Conservation (phyloP, 2,888 invertebrate genomes). For the Clistopyga incitator region DNA sequence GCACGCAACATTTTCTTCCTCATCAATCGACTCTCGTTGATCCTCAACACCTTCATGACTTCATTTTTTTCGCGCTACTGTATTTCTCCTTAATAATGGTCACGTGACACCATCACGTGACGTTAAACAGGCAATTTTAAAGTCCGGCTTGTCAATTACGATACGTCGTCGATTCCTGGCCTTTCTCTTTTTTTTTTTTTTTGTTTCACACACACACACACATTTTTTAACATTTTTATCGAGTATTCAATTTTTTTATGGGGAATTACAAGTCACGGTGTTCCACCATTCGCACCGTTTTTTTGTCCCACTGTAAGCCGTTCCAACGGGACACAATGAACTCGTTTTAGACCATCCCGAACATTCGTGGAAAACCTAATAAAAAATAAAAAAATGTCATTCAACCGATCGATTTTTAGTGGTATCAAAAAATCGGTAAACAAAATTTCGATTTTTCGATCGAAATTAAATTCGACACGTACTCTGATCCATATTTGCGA, state of each 20-base stretch:
- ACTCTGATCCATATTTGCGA: neutral
- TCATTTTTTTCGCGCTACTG: conserved; percentile 1
- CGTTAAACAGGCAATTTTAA: neutral
- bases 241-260: conserved; percentile 2
- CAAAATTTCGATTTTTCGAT: no score
- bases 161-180: neutral
- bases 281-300: conserved; percentile 96
- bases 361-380: conserved; percentile 93
- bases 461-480: neutral
- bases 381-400: neutral
- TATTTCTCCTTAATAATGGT: neutral
- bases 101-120: neutral
- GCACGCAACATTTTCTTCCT: conserved; percentile 21
- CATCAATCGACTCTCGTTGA: conserved; percentile 1
- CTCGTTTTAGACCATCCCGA: conserved; percentile 92
- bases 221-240: neutral
- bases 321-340: conserved; percentile 93
- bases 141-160: neutral
- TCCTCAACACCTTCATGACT: neutral
- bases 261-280: conserved; percentile 90
- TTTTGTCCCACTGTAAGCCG: conserved; percentile 92
- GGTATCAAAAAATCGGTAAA: no score
- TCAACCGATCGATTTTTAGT: neutral
- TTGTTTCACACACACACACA: no score
- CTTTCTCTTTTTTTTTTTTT: no score